These are phyloP conservation scores for Mixornis gularis DNA, from an alignment of 2,113 vertebrate genomes.

Conservation along the genomic window DNA sequence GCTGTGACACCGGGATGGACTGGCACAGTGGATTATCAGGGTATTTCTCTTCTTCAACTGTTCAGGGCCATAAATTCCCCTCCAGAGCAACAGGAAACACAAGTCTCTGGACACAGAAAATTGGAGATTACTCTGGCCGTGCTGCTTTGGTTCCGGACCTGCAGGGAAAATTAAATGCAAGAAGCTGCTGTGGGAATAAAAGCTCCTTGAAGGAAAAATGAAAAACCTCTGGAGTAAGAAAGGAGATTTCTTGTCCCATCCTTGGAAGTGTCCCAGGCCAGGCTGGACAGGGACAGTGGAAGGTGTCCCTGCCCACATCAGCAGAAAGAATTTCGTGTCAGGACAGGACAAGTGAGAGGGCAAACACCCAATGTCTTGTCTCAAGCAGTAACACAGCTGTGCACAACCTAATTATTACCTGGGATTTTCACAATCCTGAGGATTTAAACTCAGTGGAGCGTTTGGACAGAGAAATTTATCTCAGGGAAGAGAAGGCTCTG, in stretches of 20 bases:
- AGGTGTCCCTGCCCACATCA: background rate
- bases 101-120: background rate
- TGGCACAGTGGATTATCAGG: background rate
- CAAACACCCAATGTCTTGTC: rapidly evolving
- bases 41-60: background rate
- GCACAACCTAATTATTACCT: background rate
- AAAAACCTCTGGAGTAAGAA: background rate
- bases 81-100: background rate
- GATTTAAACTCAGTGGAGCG: background rate
- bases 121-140: background rate
- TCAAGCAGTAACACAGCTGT: background rate
- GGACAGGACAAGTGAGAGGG: too few species aligned
- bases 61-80: background rate
- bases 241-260: background rate
- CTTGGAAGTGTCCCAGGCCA: background rate
- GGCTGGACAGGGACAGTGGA: rapidly evolving
- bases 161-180: background rate
- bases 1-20: background rate
- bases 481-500: background rate
- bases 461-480: too few species aligned
- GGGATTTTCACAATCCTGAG: background rate
- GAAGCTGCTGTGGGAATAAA: background rate
- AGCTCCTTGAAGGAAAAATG: background rate
- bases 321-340: too few species aligned
- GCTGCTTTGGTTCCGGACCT: rapidly evolving